Base-by-base conservation (phyloP, 2,888 invertebrate genomes). In the Pycnomerus fuliginosus region DNA sequence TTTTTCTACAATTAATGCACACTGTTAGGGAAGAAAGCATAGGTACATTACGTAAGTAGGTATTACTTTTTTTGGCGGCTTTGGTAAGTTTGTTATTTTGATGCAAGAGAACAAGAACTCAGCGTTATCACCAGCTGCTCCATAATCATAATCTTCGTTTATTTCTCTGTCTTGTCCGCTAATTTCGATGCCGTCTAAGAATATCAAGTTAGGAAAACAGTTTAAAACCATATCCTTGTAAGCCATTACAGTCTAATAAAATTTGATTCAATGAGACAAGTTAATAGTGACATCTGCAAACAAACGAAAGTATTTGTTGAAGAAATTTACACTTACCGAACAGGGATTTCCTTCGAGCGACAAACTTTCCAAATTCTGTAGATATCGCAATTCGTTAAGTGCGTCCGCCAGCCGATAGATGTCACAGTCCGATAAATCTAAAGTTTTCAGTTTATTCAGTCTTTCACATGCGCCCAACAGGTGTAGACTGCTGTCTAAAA, bases 341-440 rank as follows among this genome's bases (percentile, higher is more conserved):
- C 81, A 81, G 2, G 80, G 80, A 62, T 81, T 82, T 30, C 81
- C 81, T 43, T 75, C 70, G 16, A 82, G 71, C 32, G 68, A 63
- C 11, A 82, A 62, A 7, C 74, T 69, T n/a, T 53, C 60, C 3
- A 81, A 66, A 40, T 62, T 65, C 10, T 70, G 68, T 24, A 81
- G 56, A 2, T 28, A 37, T 2, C 54, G 55, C 20, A 80, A 41
- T 7, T 64, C 62, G 44, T 68, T 59, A 50, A 80, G 61, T 70
- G 75, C 61, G 4, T 58, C 55, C n/a, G 70, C 60, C 20, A 80
- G 58, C 52, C 72, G 55, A 66, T 65, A 76, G 76, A 81, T 76
- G 75, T 80, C 78, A 70, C 80, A 80, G 52, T 80, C 75, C 7
- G 77, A 73, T 47, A 81, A 60, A 71, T 80, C 80, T 38, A 80